These are phyloP conservation scores for Malacoraja senta DNA, from an alignment of 2,797 vertebrate genomes.

Conservation along the genomic window DNA sequence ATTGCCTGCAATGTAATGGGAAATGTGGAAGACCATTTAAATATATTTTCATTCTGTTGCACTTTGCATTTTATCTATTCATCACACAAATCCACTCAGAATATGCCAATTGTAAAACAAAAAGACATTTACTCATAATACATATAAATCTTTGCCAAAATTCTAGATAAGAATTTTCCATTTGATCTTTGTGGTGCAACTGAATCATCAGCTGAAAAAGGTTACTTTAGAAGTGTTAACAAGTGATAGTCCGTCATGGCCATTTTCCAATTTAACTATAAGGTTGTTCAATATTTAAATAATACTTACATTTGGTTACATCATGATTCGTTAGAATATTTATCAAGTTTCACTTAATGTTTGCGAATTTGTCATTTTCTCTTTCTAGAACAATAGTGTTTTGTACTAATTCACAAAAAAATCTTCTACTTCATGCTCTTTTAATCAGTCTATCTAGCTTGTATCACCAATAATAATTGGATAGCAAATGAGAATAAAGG, in stretches of 20 bases:
- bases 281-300: background rate
- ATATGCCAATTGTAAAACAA: background rate
- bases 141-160: background rate
- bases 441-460: background rate
- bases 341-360: background rate
- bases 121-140: background rate
- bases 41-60: background rate
- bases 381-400: background rate
- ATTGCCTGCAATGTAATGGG: constrained; percentile 60
- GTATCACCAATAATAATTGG: background rate
- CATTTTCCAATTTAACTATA: constrained; percentile 23
- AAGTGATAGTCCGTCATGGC: background rate
- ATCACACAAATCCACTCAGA: too few species aligned
- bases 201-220: background rate
- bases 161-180: background rate
- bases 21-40: background rate
- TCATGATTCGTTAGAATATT: background rate
- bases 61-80: background rate
- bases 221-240: background rate
- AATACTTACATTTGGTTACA: background rate
- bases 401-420: too few species aligned
- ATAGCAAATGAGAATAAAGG: background rate
- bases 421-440: background rate
- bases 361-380: background rate
- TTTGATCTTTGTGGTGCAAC: background rate